Percentiles rank a stretch among this genome's conserved stretches.
Evolutionary conservation across 2,113 vertebrate species (phyloP).

Genomic region (Synodontis membranacea): DNA sequence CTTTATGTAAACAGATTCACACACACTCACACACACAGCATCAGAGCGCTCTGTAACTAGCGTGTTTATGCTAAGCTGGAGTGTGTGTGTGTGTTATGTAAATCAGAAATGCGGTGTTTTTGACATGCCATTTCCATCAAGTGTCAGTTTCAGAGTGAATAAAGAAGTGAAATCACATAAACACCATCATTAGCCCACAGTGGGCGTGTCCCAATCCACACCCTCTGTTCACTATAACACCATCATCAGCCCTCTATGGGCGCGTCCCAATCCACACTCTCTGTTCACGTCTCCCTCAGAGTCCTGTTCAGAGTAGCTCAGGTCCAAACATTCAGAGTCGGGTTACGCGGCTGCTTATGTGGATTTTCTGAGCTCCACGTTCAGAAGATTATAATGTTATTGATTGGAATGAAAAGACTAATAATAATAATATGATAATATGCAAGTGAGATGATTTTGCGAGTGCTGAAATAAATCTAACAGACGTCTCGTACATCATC

Average conservation of each 20-base stretch:
- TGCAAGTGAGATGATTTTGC: too few species aligned
- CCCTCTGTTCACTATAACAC: background rate
- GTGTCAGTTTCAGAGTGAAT: background rate
- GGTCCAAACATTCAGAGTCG: background rate
- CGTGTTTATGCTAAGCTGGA: background rate
- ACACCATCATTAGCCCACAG: background rate
- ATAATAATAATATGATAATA: too few species aligned
- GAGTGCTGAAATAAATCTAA: too few species aligned
- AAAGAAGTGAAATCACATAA: background rate
- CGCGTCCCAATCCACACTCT: background rate
- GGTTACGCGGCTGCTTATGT: too few species aligned
- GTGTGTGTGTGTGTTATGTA: background rate
- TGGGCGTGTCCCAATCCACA: background rate
- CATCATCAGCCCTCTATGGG: background rate
- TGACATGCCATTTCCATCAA: background rate
- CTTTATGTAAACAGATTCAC: slow-evolving; percentile 23
- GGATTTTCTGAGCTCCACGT: too few species aligned
- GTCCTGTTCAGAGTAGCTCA: background rate
- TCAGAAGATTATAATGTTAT: too few species aligned
- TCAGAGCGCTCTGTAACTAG: background rate
- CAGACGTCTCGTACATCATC: too few species aligned
- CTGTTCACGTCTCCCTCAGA: background rate
- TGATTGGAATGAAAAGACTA: too few species aligned
- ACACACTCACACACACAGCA: slow-evolving; percentile 12
- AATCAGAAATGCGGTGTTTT: background rate